A percentile compares a stretch with the other conserved stretches of the same genome.
phyloP scores from a whole-genome alignment of 1,140 invertebrate genomes.

The Sarcophaga bullata region DNA sequence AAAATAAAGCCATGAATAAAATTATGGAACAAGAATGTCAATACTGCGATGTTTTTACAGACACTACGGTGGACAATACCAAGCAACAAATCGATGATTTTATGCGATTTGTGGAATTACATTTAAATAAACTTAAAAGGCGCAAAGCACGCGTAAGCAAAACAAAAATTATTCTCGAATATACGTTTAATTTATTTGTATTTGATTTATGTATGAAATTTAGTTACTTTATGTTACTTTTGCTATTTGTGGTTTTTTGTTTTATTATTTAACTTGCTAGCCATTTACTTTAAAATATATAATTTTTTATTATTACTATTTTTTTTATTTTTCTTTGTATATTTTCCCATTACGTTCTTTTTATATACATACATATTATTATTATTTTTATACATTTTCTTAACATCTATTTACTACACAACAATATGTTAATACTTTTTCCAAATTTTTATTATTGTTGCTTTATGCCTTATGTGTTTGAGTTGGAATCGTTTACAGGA shows the following conservation, averaged over 20 bases:
- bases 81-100: conserved; percentile 82
- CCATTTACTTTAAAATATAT: not conserved
- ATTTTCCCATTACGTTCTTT: not conserved
- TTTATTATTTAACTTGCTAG: not conserved
- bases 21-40: conserved; percentile 75
- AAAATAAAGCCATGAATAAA: conserved; percentile 76
- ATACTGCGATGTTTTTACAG: conserved; percentile 84
- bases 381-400: conserved; percentile 6
- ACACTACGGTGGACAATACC: conserved; percentile 68
- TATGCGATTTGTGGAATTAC: conserved; percentile 86
- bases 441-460: conserved; percentile 44
- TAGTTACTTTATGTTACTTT: not conserved
- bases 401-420: conserved; percentile 28
- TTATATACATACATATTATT: conserved; percentile 22
- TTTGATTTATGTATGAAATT: conserved; percentile 13
- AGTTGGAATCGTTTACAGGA: conserved; percentile 62
- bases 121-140: conserved; percentile 89
- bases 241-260: not conserved
- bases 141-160: conserved; percentile 65
- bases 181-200: conserved; percentile 45
- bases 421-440: conserved; percentile 39
- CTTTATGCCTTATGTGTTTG: conserved; percentile 51
- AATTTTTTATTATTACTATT: conserved; percentile 34
- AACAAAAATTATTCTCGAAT: conserved; percentile 27
- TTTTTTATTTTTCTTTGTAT: conserved; percentile 12